These are phyloP conservation scores for Hestina assimilis DNA, from an alignment of 1,140 invertebrate species.

Conservation along the genomic window DNA sequence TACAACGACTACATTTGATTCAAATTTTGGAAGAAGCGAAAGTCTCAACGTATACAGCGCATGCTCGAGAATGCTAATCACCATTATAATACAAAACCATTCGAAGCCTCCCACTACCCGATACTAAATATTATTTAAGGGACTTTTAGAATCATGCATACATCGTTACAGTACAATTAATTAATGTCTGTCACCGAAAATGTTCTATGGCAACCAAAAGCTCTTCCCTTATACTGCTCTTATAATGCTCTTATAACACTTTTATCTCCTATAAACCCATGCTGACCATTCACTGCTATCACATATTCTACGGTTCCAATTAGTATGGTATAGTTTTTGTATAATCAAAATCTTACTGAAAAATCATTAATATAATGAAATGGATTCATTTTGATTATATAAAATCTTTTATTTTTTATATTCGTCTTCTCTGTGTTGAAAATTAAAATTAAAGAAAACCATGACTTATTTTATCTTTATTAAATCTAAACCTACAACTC, in stretches of 20 bases:
- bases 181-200: neutral
- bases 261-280: too few relatives aligned
- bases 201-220: slow-evolving; percentile 52
- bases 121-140: slow-evolving; percentile 21
- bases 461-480: too few relatives aligned
- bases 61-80: slow-evolving; percentile 70
- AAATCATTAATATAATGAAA: too few relatives aligned
- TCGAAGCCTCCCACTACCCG: slow-evolving; percentile 47
- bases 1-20: slow-evolving; percentile 39
- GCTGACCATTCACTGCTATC: slow-evolving; percentile 51
- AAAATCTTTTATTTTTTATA: too few relatives aligned
- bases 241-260: too few relatives aligned
- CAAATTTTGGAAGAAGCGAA: slow-evolving; percentile 65
- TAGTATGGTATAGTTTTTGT: too few relatives aligned
- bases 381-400: too few relatives aligned
- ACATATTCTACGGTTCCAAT: too few relatives aligned
- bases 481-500: neutral
- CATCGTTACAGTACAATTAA: neutral
- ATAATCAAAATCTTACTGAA: too few relatives aligned
- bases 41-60: slow-evolving; percentile 74
- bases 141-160: slow-evolving; percentile 35
- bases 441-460: too few relatives aligned
- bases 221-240: too few relatives aligned
- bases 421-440: too few relatives aligned
- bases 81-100: slow-evolving; percentile 53